Base-by-base conservation (phyloP, 2,888 invertebrate genomes). In the Metellina segmentata region DNA sequence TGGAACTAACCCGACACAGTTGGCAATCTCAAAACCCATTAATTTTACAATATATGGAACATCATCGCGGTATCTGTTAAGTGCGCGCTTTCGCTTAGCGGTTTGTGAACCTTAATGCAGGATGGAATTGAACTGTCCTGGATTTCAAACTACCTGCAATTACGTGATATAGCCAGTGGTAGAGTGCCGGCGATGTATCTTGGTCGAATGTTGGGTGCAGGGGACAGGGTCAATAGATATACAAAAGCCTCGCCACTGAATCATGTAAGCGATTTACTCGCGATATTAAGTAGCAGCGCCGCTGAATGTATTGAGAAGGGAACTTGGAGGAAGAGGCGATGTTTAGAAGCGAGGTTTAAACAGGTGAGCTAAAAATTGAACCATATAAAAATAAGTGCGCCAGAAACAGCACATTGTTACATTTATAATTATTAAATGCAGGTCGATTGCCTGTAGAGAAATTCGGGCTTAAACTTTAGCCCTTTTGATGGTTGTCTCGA, bases 11-110 rank as follows among this genome's bases (percentile, higher is more conserved):
- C 72, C n/a, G 79, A 69, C 90, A 71, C 9, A 51, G 69, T 20
- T 52, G 13, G 53, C 48, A 69, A 19, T 69, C 61, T 51, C 70
- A 85, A 72, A 85, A 48, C 61, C 53, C 74, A 90, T 90, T 85
- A 78, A 90, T 90, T 90, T 85, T 53, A 85, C 81, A 90, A 85
- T 77, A 90, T 90, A 49, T 79, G 81, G 85, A 69, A 61, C 75
- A 70, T 85, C 72, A 71, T 20, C 70, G 34, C n/a, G 82, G 7
- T 71, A 51, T 74, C 69, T 34, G 77, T 61, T 86, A 82, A 90
- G 79, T 79, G 72, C 71, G 71, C 13, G 74, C 86, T 86, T 70
- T 81, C 79, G 74, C 34, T 51, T 78, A 79, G 78, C 81, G 69
- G 85, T 82, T 82, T 79, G 86, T 82, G 81, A 87, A 72, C 81